Evolutionary conservation across 2,888 invertebrate genomes (phyloP).

Genomic region (Melieria picta): DNA sequence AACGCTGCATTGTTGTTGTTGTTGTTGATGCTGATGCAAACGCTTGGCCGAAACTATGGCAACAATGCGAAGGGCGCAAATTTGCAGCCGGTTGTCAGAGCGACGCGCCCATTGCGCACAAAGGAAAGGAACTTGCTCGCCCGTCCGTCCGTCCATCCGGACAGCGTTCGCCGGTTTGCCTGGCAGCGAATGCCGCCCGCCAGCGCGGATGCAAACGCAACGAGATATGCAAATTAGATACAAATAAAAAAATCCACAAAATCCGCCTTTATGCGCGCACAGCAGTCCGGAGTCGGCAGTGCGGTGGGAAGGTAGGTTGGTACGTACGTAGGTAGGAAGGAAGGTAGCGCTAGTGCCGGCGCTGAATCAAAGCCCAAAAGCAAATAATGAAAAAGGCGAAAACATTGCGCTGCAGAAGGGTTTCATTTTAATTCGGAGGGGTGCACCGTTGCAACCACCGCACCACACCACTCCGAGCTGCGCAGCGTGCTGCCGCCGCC

Average conservation of each 20-base stretch:
- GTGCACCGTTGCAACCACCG: constrained; percentile 11
- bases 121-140: too few species aligned
- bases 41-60: neutral
- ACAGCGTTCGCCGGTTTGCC: neutral
- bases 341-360: neutral
- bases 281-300: too few species aligned
- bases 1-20: neutral
- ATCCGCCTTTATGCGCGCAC: constrained; percentile 17
- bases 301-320: neutral
- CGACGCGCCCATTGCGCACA: neutral
- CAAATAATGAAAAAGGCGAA: neutral
- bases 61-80: neutral
- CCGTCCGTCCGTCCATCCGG: neutral
- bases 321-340: neutral
- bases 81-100: constrained; percentile 1
- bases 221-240: constrained; percentile 60
- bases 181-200: constrained; percentile 26
- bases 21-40: neutral
- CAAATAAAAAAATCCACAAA: constrained; percentile 47
- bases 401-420: constrained; percentile 13
- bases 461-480: constrained; percentile 10
- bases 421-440: constrained; percentile 31
- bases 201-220: constrained; percentile 39
- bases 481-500: neutral
- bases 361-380: too few species aligned